Evolutionary conservation across 2,113 vertebrate genomes (phyloP).

Genomic region (Dryoscopus gambensis): DNA sequence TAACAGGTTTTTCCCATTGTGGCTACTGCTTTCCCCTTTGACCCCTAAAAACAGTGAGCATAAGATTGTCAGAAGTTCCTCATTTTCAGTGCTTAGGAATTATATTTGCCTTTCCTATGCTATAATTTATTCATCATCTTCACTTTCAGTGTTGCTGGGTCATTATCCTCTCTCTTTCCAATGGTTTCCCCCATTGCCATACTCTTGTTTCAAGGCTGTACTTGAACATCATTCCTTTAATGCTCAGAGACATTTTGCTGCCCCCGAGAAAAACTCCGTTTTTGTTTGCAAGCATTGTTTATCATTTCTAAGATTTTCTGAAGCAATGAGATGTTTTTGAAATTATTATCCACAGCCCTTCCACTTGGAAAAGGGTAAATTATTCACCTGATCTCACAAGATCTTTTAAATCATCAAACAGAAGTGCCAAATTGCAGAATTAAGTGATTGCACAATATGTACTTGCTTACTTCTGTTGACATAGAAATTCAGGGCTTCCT

Average conservation of each 20-base stretch:
- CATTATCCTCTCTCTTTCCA: neutral
- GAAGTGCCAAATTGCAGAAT: neutral
- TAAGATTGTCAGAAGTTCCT: neutral
- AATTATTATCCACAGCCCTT: neutral
- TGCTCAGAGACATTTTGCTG: neutral
- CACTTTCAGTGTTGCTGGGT: neutral
- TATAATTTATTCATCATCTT: neutral
- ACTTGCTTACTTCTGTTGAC: neutral
- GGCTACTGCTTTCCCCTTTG: neutral
- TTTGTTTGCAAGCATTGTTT: neutral
- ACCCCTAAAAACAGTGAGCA: neutral
- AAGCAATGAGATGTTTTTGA: neutral
- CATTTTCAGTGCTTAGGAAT: neutral
- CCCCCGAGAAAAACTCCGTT: neutral
- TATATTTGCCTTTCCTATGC: neutral
- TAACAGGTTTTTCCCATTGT: neutral
- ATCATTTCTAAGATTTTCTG: neutral
- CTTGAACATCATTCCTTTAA: neutral
- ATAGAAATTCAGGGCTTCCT: slow-evolving; percentile 4
- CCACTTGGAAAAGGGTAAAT: neutral
- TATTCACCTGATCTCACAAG: neutral
- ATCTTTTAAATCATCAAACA: neutral
- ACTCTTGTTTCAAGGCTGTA: neutral
- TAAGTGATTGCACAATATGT: neutral
- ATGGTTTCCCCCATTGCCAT: neutral